Evolutionary conservation across 2,888 invertebrate genomes (phyloP), one percentile per base, ranked within the genome.

Genomic region (Andrena minutula): DNA sequence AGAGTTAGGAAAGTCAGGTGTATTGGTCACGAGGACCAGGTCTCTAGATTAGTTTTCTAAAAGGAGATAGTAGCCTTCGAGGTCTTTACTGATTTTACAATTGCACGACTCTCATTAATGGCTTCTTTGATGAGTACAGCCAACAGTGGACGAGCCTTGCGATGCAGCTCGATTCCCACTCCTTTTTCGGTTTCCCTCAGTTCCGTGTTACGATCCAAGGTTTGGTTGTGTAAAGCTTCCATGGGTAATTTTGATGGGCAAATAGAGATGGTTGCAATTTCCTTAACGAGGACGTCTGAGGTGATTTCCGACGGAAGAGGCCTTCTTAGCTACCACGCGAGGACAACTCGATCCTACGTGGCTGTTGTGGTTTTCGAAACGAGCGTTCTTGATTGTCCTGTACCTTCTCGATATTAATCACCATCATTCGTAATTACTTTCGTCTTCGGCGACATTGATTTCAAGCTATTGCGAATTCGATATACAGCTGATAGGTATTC

Each of bases 201-300:
- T 51, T 28, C 64, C 6, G 0, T 7, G 60, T 51, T 23, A 12
- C 49, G 12, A 72, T 6, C 56, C 73, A 41, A 72, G 63, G 41
- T 6, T 56, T 35, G n/a, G 7, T 28, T n/a, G n/a, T 10, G 7
- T 20, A 32, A 63, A 63, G 63, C 41, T 28, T 35, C 32, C 41
- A 23, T 58, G 23, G 26, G 28, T 26, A 20, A n/a, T n/a, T 20
- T 49, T 41, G 74, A 16, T 70, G 30, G 58, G 68, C 12, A 51
- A 81, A 75, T 58, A 4, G 26, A 26, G 32, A 68, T 61, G 8
- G 2, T 65, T 20, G 78, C 65, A 82, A 87, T 84, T 82, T 87
- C 66, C 82, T 76, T 81, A 84, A 79, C 70, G 71, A 75, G 70
- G 2, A 76, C 8, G 41, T 47, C 12, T 28, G 58, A 58, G 41